phyloP scores from a whole-genome alignment of 2,113 vertebrate genomes.

The Melospiza melodia region DNA sequence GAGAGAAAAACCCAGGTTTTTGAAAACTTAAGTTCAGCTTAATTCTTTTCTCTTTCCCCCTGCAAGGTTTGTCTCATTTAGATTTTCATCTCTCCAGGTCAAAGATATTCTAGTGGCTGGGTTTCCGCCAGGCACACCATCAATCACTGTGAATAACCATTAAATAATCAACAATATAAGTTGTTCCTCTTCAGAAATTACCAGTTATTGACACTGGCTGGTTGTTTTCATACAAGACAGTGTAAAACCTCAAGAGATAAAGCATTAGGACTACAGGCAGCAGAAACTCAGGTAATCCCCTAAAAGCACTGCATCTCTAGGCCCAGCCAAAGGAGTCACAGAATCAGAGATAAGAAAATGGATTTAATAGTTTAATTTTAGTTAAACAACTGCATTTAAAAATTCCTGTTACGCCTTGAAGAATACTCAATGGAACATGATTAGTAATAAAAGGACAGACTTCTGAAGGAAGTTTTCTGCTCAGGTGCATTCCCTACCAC shows the following conservation, averaged over 20 bases:
- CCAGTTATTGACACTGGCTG: not conserved
- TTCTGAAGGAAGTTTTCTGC: not conserved
- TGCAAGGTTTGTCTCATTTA: not conserved
- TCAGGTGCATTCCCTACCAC: not conserved
- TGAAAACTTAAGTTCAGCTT: not conserved
- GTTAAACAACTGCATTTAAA: not conserved
- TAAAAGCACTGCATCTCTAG: not conserved
- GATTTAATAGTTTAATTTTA: not conserved
- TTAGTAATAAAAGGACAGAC: not conserved
- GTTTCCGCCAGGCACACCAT: not conserved
- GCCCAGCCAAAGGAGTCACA: not conserved
- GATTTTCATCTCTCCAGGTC: not conserved
- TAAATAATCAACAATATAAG: not conserved
- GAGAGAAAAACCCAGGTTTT: not conserved
- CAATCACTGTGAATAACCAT: not conserved
- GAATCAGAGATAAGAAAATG: not conserved
- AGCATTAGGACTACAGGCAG: not conserved
- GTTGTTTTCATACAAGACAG: not conserved
- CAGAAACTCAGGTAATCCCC: not conserved
- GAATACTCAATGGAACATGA: not conserved
- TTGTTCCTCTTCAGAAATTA: slow-evolving; percentile 42
- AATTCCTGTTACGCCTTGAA: not conserved
- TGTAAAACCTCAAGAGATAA: not conserved
- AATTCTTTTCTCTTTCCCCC: not conserved
- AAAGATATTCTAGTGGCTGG: not conserved